Evolutionary conservation across 2,113 vertebrate genomes (phyloP).

Genomic region (Columba janthina): DNA sequence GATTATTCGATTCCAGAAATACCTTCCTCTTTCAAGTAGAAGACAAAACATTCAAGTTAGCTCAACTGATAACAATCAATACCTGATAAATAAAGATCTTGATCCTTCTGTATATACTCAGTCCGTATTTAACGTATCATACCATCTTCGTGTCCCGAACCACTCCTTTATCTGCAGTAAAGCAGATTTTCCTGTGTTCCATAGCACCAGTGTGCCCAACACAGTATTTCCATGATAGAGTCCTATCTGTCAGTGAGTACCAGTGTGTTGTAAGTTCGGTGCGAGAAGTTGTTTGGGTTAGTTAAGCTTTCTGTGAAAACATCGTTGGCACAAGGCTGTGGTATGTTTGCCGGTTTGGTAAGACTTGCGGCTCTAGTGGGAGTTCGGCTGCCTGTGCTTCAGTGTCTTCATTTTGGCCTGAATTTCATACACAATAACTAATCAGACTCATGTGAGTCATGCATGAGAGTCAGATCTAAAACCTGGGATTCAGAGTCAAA

Average conservation of each 20-base stretch:
- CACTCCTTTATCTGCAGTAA: not conserved
- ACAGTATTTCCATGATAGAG: not conserved
- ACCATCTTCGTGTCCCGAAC: not conserved
- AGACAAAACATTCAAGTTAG: not conserved
- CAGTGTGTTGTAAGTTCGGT: not conserved
- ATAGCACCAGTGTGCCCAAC: not conserved
- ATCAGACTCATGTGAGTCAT: not conserved
- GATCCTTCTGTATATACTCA: not conserved
- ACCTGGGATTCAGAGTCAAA: not conserved
- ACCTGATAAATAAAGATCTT: not conserved
- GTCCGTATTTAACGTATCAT: not conserved
- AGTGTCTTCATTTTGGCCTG: not conserved
- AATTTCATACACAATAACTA: not conserved
- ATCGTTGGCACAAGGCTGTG: fast-evolving
- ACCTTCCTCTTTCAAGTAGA: not conserved
- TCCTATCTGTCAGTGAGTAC: not conserved
- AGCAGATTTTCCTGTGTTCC: not conserved
- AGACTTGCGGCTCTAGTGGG: not conserved
- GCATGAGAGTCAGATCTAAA: not conserved
- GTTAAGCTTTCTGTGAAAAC: not conserved
- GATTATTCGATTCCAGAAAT: not conserved
- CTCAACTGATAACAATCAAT: not conserved
- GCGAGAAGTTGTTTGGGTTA: not conserved
- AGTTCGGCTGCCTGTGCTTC: not conserved
- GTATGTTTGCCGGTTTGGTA: not conserved